Percentiles rank a stretch among this genome's conserved stretches.
These are phyloP conservation scores for Lichenostomus cassidix DNA, from an alignment of 2,113 vertebrate species.

Conservation along the genomic window DNA sequence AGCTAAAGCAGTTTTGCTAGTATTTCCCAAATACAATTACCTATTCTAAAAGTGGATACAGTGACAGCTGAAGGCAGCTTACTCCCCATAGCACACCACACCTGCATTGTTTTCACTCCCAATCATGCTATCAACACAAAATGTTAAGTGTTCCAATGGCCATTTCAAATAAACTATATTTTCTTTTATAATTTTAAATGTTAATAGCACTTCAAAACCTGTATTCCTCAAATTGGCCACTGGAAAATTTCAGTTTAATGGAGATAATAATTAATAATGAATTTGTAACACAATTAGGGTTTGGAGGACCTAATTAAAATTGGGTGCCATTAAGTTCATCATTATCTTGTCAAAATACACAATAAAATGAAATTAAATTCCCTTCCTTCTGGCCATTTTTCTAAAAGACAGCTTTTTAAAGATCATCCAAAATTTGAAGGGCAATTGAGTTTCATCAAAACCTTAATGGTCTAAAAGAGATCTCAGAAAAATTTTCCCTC, in stretches of 20 bases:
- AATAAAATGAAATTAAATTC: not conserved
- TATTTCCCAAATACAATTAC: not conserved
- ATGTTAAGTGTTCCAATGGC: not conserved
- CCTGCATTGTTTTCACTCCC: not conserved
- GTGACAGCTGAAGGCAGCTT: not conserved
- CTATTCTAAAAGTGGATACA: not conserved
- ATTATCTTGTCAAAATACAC: constrained; percentile 35
- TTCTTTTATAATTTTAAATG: not conserved
- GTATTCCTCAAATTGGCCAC: not conserved
- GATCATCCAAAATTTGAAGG: constrained; percentile 6
- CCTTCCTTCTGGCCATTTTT: not conserved
- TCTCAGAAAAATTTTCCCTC: not conserved
- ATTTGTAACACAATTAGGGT: not conserved
- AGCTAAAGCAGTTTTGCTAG: not conserved
- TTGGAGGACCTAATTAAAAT: not conserved
- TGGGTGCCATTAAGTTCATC: not conserved
- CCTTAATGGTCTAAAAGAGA: not conserved
- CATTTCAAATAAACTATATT: not conserved
- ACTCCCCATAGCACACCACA: not conserved
- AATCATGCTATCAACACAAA: not conserved
- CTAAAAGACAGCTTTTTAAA: not conserved
- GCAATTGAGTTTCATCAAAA: not conserved
- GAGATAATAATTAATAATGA: not conserved
- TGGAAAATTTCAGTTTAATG: constrained; percentile 23
- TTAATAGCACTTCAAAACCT: not conserved